Base-by-base conservation (phyloP, 2,113 vertebrate species). In the Copsychus sechellarum region DNA sequence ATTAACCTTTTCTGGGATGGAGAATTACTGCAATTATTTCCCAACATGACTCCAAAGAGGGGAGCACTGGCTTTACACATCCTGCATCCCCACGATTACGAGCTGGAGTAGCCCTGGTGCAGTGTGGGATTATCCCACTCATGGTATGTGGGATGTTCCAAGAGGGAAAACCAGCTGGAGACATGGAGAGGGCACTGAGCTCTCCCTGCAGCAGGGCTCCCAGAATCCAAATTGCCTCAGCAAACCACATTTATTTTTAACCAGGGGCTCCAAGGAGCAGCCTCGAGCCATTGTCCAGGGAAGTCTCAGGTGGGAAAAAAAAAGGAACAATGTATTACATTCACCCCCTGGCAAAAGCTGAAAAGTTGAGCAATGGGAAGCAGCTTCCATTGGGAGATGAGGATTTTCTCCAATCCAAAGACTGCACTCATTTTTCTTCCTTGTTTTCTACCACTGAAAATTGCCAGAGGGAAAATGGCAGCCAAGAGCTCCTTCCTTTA, bases 1-100 rank as follows among this genome's bases (percentile, higher is more conserved):
- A 90, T 94, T 92, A 95, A 94, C 74, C 84, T 92, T 77, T 50
- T 8, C 24, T 80, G 54, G 34, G 50, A 36, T 70, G 47, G 91
- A 88, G 73, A 95, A 93, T 93, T 69, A 31, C 45, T 62, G 58
- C 58, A 95, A 80, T 95, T 90, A 85, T 80, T 95, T 91, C 45
- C 1, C 87, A 69, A 34, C 57, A 69, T 0, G 12, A 18, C 45
- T 90, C 57, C 45, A 24, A 45, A 73, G 54, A 56, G 60, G 4
- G 9, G 47, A 92, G n/a, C 38, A 2, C 56, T 48, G 73, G 24
- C 21, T 92, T 85, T 69, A 19, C 34, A 42, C 70, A 17, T 14
- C 69, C 45, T 11, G 33, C 7, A 13, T 54, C 50, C 18, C 74
- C 9, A 1, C 0, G 34, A 50, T 79, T 53, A 77, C 5, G 14